Conservation (phyloP, 2,113 vertebrate species). For the Chelonoidis abingdonii region DNA sequence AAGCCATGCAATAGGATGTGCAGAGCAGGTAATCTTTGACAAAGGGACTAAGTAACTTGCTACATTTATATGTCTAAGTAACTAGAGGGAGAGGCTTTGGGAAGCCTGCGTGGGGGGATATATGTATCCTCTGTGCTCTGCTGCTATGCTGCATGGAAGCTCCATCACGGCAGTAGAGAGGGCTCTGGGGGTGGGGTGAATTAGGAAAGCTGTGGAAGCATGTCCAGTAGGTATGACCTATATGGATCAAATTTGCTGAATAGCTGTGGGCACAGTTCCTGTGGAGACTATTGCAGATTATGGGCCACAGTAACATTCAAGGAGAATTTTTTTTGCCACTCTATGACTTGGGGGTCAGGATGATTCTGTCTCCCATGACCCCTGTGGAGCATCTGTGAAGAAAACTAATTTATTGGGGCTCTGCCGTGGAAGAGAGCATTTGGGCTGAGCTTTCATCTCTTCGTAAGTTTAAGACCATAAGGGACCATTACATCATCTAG, state of each 20-base stretch:
- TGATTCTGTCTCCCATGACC: background rate
- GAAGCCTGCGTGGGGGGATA: background rate
- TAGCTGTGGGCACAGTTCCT: background rate
- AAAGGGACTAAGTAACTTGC: background rate
- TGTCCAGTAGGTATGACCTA: background rate
- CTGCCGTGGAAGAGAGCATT: background rate
- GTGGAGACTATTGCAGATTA: background rate
- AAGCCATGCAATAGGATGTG: background rate
- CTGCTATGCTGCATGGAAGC: background rate
- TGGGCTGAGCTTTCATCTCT: background rate
- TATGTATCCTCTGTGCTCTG: background rate
- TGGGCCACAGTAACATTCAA: background rate
- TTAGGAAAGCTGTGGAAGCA: background rate
- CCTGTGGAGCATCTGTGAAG: background rate
- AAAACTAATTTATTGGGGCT: background rate
- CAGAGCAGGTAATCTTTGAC: background rate
- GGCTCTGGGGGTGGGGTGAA: background rate
- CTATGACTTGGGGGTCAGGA: background rate
- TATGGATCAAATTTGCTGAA: background rate
- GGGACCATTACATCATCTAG: background rate
- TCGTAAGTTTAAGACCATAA: background rate
- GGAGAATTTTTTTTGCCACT: background rate
- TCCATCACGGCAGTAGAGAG: background rate
- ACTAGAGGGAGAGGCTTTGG: background rate
- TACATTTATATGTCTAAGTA: background rate